phyloP scores from a whole-genome alignment of 2,113 vertebrate species.

The Trematomus loennbergii region DNA sequence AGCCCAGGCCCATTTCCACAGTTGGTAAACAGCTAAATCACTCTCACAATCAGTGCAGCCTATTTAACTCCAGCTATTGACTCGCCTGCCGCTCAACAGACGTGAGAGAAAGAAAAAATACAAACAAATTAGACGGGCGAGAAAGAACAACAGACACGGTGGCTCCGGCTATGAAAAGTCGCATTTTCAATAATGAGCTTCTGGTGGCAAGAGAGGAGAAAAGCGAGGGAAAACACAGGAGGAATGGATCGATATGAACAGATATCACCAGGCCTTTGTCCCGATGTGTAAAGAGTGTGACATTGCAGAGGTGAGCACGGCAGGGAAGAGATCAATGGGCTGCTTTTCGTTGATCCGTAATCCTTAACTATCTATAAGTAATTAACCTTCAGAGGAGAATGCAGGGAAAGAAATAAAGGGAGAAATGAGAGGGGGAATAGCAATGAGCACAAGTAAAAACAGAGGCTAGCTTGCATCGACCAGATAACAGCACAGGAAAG shows the following conservation, averaged over 20 bases:
- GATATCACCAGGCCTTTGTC: slow-evolving; percentile 81
- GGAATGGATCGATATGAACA: slow-evolving; percentile 77
- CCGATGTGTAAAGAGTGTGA: slow-evolving; percentile 80
- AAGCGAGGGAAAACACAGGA: slow-evolving; percentile 60
- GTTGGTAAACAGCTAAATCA: slow-evolving; percentile 78
- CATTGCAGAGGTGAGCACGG: slow-evolving; percentile 80
- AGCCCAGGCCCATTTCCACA: slow-evolving; percentile 66
- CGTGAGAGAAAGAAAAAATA: slow-evolving; percentile 58
- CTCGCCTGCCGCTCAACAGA: slow-evolving; percentile 60
- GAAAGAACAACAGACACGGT: slow-evolving; percentile 59
- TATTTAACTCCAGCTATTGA: slow-evolving; percentile 79
- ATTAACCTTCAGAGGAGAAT: slow-evolving; percentile 87
- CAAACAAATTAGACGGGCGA: slow-evolving; percentile 71
- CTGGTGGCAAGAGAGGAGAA: slow-evolving; percentile 46
- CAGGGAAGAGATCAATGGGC: slow-evolving; percentile 84
- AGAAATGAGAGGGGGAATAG: slow-evolving; percentile 73
- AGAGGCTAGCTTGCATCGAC: slow-evolving; percentile 34
- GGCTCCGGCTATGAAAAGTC: slow-evolving; percentile 54
- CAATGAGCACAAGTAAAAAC: slow-evolving; percentile 63
- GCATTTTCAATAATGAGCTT: slow-evolving; percentile 73
- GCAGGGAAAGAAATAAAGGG: slow-evolving; percentile 70
- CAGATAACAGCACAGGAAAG: slow-evolving; percentile 49
- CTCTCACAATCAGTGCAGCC: slow-evolving; percentile 74
- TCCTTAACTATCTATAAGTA: slow-evolving; percentile 89
- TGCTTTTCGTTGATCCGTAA: slow-evolving; percentile 84